Evolutionary conservation across 2,888 invertebrate species (phyloP).

Genomic region (Folsomia manolachei): DNA sequence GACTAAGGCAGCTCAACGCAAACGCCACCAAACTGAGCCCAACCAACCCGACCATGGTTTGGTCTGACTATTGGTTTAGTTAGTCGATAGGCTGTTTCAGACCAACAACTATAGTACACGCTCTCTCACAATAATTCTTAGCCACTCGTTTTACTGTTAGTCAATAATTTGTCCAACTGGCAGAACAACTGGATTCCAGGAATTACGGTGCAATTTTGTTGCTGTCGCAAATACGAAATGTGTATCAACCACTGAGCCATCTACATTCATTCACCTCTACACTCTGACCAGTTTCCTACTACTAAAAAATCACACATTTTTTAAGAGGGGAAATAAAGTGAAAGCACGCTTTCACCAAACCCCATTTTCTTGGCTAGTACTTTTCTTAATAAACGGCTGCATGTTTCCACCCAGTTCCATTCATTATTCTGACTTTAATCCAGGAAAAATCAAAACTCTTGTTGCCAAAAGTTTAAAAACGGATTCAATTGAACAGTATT

Average conservation of each 20-base stretch:
- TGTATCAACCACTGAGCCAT: background rate
- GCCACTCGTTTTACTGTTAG: background rate
- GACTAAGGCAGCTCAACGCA: conserved; percentile 7
- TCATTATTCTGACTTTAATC: background rate
- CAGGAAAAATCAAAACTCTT: background rate
- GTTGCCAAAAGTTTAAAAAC: background rate
- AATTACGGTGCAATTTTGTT: background rate
- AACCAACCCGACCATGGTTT: no score
- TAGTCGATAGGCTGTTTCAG: conserved; percentile 41
- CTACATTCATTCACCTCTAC: background rate
- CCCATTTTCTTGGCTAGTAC: background rate
- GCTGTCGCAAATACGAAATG: no score
- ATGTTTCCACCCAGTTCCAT: conserved; percentile 11
- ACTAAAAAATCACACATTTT: no score
- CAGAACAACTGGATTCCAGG: background rate
- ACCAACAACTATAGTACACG: conserved; percentile 27
- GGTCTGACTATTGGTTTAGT: conserved; percentile 18
- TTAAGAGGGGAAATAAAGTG: background rate
- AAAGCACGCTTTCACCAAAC: conserved; percentile 11
- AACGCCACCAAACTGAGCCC: conserved; percentile 6
- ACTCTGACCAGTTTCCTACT: background rate
- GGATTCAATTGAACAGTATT: background rate
- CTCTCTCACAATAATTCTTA: conserved; percentile 8
- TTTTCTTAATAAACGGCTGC: conserved; percentile 8
- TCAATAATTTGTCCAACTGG: background rate